Base-by-base conservation (phyloP, 2,797 vertebrate species). In the Podarcis siculus region DNA sequence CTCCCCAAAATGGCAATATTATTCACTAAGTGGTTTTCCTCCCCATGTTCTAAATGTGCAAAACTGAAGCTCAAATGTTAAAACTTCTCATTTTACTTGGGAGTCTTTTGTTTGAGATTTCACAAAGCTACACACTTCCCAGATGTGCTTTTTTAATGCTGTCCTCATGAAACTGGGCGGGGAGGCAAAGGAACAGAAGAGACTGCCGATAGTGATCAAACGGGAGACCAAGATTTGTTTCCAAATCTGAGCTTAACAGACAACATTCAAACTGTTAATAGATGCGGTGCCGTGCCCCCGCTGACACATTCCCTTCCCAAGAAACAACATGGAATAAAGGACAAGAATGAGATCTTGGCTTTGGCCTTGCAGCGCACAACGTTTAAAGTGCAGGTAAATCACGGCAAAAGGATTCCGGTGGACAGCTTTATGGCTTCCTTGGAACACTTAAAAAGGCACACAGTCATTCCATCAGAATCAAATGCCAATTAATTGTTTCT, bases 301-400 rank as follows among this genome's bases (percentile, higher is more conserved):
- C 32, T 67, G 58, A 77, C 21, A 81, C 2, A 10, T 76, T 66
- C 71, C 1, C 5, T 58, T 69, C 23, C 39, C 42, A 69, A 32
- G n/a, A 17, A 76, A 75, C 58, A 67, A 49, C n/a, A 39, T 82
- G 86, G 76, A 73, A 73, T 81, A 73, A 72, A 81, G 80, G 67
- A 64, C 78, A 87, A 42, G 32, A 67, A 79, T 6, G 30, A 45
- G 61, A 17, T 13, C 77, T 72, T 86, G 77, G 66, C 85, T 71
- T 21, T 19, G 45, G 49, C 72, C 79, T 21, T 80, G 66, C 45
- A 79, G 32, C 1, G 6, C 8, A 71, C 45, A 86, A 71, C 66
- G 58, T 86, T 86, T 71, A 55, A 23, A 55, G 73, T 37, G 45
- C 81, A 55, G 39, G 80, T 83, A 78, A 88, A 88, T 88, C 86